Base-by-base conservation (phyloP, 2,888 invertebrate genomes). In the Orchestes rusci region DNA sequence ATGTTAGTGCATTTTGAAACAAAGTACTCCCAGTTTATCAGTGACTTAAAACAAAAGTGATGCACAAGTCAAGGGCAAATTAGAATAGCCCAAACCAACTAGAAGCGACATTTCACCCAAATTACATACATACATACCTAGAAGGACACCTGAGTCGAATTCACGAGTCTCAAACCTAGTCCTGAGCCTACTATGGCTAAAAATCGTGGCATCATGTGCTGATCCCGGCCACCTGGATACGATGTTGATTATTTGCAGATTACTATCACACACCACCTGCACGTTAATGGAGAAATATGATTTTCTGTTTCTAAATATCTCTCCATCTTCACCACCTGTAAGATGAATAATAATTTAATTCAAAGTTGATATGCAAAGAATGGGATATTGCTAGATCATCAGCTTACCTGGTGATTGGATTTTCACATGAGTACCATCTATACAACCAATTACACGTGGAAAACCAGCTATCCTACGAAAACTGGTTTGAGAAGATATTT, bases 91-190 rank as follows among this genome's bases (percentile, higher is more conserved):
- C 5, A 7, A 23, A 23, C 10, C 10, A 23, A 7, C 2, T 18
- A 39, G 32, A 27, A 17, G 7, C 4, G 29, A 12, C 23, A 3
- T 16, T 2, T 29, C 10, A 13, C 19, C 15, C n/a, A 15, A 30
- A 37, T 17, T 34, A 35, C 16, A 5, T 10, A 40, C n/a, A 27
- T 47, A 36, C 23, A n/a, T 39, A 48, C 48, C 48, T 27, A 48
- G 19, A 20, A 48, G 37, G 18, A 35, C 19, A 1, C 43, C 36
- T 8, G 5, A 37, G 7, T 16, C 30, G 17, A 47, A 39, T 36
- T 43, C 43, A n/a, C 43, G 39, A 33, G 31, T 33, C 29, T 48
- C 43, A 36, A 48, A 43, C n/a, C 43, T 20, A 5, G 29, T 27
- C 35, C 37, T 43, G 2, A 39, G 4, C 8, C 37, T 8, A 36